phyloP scores from a whole-genome alignment of 2,797 vertebrate genomes.

The Darevskia nairensis region DNA sequence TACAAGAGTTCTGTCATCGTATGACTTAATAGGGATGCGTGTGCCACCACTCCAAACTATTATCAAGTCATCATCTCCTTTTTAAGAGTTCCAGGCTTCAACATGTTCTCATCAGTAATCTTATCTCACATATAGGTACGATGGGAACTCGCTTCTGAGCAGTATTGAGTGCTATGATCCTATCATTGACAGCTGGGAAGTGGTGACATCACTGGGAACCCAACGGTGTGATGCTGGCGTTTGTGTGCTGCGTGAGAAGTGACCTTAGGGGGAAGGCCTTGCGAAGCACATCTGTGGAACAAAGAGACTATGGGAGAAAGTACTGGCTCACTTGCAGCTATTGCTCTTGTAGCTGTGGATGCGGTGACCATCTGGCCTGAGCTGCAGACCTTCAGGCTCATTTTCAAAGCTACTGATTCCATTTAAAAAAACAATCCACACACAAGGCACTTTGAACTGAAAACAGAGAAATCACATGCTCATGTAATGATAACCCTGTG shows the following conservation, averaged over 20 bases:
- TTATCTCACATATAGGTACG: constrained; percentile 83
- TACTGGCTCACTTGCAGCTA: constrained; percentile 73
- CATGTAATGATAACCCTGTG: constrained; percentile 39
- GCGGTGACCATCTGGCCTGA: constrained; percentile 67
- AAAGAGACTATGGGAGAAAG: constrained; percentile 42
- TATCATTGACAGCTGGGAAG: constrained; percentile 97
- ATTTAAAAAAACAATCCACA: constrained; percentile 37
- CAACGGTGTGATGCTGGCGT: constrained; percentile 98
- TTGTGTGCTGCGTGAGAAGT: constrained; percentile 97
- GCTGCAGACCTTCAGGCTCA: constrained; percentile 61
- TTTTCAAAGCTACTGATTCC: constrained; percentile 57
- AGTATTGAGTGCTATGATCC: constrained; percentile 99
- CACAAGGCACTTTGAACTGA: constrained; percentile 31
- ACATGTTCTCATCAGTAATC: constrained; percentile 5
- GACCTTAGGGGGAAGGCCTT: constrained; percentile 58
- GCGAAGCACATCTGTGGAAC: constrained; percentile 14
- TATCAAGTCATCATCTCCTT: neutral
- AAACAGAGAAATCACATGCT: constrained; percentile 48
- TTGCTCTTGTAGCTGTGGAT: constrained; percentile 72
- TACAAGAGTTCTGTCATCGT: neutral
- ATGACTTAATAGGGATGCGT: neutral
- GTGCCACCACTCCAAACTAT: neutral
- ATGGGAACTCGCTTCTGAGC: constrained; percentile 97
- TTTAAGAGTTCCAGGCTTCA: constrained; percentile 9
- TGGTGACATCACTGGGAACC: constrained; percentile 99